phyloP scores from a whole-genome alignment of 1,140 invertebrate genomes.

The Platorchestia sp. region DNA sequence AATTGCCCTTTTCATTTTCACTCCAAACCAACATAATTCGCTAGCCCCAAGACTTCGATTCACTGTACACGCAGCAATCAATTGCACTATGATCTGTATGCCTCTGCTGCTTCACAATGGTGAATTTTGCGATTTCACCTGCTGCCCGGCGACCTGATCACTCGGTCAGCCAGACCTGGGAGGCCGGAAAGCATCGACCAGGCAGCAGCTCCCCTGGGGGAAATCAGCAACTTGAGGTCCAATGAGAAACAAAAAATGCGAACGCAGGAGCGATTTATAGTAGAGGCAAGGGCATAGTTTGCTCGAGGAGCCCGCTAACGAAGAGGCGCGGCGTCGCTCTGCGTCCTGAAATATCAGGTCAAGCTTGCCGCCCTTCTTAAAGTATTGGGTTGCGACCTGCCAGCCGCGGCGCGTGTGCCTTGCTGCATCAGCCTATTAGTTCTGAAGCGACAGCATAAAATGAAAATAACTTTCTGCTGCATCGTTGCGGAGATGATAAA shows the following conservation, averaged over 20 bases:
- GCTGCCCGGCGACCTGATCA: background rate
- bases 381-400: background rate
- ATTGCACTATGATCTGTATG: background rate
- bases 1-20: background rate
- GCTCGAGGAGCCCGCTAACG: background rate
- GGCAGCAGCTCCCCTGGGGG: background rate
- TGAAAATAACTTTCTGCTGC: background rate
- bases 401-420: background rate
- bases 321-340: constrained; percentile 21
- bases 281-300: background rate
- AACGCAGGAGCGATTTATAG: constrained; percentile 8
- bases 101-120: background rate
- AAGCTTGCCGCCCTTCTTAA: background rate
- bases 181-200: background rate
- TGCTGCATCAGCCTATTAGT: background rate
- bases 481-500: background rate
- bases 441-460: background rate
- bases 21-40: background rate
- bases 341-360: background rate
- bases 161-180: background rate
- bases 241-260: constrained; percentile 33
- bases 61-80: too few relatives aligned
- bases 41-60: too few relatives aligned
- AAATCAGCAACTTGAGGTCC: background rate
- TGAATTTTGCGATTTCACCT: background rate